These are phyloP conservation scores for Lerista edwardsae DNA, from an alignment of 2,797 vertebrate genomes.

Conservation along the genomic window DNA sequence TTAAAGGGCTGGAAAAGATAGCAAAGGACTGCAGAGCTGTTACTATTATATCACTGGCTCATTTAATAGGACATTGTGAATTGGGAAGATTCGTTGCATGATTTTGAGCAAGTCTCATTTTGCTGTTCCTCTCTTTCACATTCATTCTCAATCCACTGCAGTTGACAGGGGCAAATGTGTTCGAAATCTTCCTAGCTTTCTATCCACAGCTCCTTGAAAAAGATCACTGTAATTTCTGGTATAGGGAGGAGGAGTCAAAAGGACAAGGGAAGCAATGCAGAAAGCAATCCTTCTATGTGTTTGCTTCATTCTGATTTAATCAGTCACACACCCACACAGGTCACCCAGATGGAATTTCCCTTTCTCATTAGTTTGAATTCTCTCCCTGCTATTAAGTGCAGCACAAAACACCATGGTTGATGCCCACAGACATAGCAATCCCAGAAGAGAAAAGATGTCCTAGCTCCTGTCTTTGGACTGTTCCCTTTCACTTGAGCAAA, in stretches of 20 bases:
- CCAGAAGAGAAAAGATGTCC: too few species aligned
- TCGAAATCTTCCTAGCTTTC: background rate
- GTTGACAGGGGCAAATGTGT: background rate
- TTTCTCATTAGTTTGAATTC: slow-evolving; percentile 24
- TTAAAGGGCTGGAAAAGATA: background rate
- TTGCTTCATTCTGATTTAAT: background rate
- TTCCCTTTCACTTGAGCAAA: too few species aligned
- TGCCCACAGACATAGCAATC: too few species aligned
- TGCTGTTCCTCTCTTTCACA: background rate
- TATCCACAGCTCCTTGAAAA: too few species aligned
- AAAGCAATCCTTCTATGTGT: background rate
- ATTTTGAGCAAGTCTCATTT: background rate
- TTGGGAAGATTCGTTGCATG: background rate
- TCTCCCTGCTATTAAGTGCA: fast-evolving
- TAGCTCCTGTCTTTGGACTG: too few species aligned
- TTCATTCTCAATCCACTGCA: background rate
- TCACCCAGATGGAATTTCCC: background rate
- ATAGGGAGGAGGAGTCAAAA: background rate
- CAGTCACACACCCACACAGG: slow-evolving; percentile 7
- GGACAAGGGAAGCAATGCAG: fast-evolving
- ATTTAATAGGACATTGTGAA: background rate
- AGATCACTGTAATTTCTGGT: background rate
- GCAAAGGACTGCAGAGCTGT: too few species aligned
- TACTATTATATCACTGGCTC: background rate
- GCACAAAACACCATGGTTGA: too few species aligned